These are phyloP conservation scores for Torymus texanus DNA, from an alignment of 2,888 invertebrate species.

Conservation along the genomic window DNA sequence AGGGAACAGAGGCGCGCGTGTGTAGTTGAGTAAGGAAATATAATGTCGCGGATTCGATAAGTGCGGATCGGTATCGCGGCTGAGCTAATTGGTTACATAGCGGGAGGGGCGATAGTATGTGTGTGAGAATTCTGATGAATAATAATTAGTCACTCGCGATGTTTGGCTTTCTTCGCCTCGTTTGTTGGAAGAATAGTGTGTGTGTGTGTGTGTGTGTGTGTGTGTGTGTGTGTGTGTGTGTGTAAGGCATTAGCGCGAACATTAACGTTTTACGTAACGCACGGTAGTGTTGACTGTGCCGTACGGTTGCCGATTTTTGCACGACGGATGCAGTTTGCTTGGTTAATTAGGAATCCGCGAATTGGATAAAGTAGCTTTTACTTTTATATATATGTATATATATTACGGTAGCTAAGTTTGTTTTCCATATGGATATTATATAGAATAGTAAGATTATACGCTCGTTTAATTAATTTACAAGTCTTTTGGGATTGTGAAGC, in stretches of 20 bases:
- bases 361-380: conserved; percentile 25
- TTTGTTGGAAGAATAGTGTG: background rate
- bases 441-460: too few species aligned
- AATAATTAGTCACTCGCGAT: conserved; percentile 40
- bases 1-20: background rate
- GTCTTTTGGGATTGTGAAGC: too few species aligned
- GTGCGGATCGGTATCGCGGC: background rate
- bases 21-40: background rate
- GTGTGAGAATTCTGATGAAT: conserved; percentile 19
- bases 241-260: conserved; percentile 15
- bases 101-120: background rate
- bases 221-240: too few species aligned
- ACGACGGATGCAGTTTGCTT: conserved; percentile 14
- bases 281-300: background rate
- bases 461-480: too few species aligned
- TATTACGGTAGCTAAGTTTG: background rate
- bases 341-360: conserved; percentile 36
- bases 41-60: background rate
- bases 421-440: too few species aligned
- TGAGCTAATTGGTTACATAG: conserved; percentile 16
- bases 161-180: background rate
- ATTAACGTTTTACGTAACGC: conserved; percentile 26
- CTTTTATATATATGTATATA: conserved; percentile 16
- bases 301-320: conserved; percentile 17
- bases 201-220: too few species aligned